A percentile compares a stretch with the other conserved stretches of the same genome.
Evolutionary conservation across 1,140 invertebrate genomes (phyloP).

Genomic region (Frieseomelitta varia): DNA sequence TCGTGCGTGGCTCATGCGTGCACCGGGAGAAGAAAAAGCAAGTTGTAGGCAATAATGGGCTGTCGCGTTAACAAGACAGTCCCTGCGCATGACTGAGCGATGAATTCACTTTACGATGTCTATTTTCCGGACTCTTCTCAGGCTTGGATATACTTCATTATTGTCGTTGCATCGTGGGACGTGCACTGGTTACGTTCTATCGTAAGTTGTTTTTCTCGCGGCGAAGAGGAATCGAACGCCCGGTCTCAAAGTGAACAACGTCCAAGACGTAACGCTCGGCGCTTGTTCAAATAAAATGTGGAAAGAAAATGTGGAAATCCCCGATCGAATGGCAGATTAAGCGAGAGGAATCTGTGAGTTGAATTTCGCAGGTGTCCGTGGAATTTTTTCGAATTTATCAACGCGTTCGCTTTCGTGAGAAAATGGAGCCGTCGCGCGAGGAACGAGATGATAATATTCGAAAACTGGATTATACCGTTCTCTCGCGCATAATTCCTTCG

Average conservation of each 20-base stretch:
- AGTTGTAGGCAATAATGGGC: conserved; percentile 20
- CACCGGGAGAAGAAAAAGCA: conserved; percentile 27
- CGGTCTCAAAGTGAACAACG: conserved; percentile 19
- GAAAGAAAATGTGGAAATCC: neutral
- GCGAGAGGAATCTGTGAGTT: neutral
- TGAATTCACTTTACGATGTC: conserved; percentile 69
- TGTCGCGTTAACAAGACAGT: conserved; percentile 44
- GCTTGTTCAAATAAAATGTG: conserved; percentile 39
- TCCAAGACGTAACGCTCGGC: conserved; percentile 7
- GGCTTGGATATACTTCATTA: conserved; percentile 68
- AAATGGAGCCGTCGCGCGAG: neutral
- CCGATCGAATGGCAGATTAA: conserved; percentile 3
- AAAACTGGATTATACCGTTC: conserved; percentile 36
- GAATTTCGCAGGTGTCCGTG: neutral
- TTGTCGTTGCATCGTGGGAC: conserved; percentile 56
- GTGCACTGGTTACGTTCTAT: conserved; percentile 25
- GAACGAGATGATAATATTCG: conserved; percentile 11
- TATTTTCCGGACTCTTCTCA: conserved; percentile 60
- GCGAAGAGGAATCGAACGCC: conserved; percentile 26
- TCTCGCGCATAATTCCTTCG: conserved; percentile 11
- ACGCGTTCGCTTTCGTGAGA: neutral
- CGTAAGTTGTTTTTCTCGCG: conserved; percentile 33
- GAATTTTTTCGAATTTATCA: neutral
- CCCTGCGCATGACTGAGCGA: conserved; percentile 38
- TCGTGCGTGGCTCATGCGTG: conserved; percentile 17